A percentile compares a stretch with the other conserved stretches of the same genome.
Evolutionary conservation across 2,797 vertebrate genomes (phyloP).

Genomic region (Chrysocyon brachyurus): DNA sequence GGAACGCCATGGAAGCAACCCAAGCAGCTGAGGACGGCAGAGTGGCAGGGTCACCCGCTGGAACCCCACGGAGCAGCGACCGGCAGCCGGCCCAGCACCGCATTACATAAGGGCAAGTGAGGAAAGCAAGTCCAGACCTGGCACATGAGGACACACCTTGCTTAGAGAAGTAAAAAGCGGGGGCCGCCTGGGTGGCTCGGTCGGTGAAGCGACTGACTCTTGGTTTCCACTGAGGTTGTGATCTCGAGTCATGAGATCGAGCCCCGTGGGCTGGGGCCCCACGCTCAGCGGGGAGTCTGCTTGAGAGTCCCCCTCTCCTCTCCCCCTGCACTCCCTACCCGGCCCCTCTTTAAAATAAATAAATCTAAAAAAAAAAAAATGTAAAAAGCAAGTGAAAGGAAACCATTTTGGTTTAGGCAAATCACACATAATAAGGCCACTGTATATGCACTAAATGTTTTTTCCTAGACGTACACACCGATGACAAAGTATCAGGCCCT

Average conservation of each 20-base stretch:
- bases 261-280: background rate
- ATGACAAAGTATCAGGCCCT: background rate
- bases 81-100: fast-evolving
- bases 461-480: background rate
- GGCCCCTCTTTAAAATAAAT: background rate
- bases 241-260: background rate
- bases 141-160: background rate
- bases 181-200: too few relatives aligned
- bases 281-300: background rate
- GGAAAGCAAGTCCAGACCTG: background rate
- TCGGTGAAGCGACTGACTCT: background rate
- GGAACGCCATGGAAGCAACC: background rate
- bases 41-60: fast-evolving
- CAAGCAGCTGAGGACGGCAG: background rate
- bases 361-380: background rate
- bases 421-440: background rate
- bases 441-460: background rate
- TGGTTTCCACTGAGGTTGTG: background rate
- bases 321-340: too few relatives aligned
- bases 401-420: background rate
- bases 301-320: background rate
- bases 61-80: background rate
- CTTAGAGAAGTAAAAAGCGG: background rate
- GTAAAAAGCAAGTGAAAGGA: background rate
- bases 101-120: background rate